Evolutionary conservation across 37 sponge, comb jelly and placozoan species (phyloP).

Genomic region (Aplysina aerophoba): DNA sequence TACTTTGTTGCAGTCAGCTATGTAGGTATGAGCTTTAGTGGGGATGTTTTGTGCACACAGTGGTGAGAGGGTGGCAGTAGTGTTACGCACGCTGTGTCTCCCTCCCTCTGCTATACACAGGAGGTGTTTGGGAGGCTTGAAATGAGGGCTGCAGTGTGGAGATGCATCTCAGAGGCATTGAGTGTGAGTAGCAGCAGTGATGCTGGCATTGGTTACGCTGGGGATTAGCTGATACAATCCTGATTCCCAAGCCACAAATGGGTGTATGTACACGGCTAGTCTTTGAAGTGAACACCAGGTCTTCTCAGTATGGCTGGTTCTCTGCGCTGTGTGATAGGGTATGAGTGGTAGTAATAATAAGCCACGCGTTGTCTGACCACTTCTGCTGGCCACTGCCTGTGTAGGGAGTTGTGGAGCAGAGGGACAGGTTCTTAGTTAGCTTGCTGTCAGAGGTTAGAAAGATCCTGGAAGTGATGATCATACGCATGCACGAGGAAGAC

Average conservation of each 20-base stretch:
- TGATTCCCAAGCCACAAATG: too few relatives aligned
- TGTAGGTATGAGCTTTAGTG: too few relatives aligned
- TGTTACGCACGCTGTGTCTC: background rate
- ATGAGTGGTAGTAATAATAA: slow-evolving; percentile 4
- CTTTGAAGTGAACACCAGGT: too few relatives aligned
- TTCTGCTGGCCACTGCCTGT: background rate
- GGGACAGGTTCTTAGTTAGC: slow-evolving; percentile 21
- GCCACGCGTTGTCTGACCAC: background rate
- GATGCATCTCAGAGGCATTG: background rate
- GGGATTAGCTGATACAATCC: too few relatives aligned
- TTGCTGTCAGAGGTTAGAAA: background rate
- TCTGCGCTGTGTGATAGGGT: too few relatives aligned
- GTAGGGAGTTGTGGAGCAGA: slow-evolving; percentile 47
- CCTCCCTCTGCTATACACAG: background rate
- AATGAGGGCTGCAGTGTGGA: background rate
- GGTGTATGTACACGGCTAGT: too few relatives aligned
- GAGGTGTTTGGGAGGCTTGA: slow-evolving; percentile 8
- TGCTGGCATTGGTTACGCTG: too few relatives aligned
- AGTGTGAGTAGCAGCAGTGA: background rate
- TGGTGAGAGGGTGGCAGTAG: too few relatives aligned
- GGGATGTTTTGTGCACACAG: too few relatives aligned
- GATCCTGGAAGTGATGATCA: slow-evolving; percentile 52
- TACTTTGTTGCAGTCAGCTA: too few relatives aligned
- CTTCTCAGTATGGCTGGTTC: too few relatives aligned
- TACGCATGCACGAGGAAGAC: slow-evolving; percentile 80